Conservation (phyloP, 1,140 invertebrate genomes). For the Mactra quadrangularis region DNA sequence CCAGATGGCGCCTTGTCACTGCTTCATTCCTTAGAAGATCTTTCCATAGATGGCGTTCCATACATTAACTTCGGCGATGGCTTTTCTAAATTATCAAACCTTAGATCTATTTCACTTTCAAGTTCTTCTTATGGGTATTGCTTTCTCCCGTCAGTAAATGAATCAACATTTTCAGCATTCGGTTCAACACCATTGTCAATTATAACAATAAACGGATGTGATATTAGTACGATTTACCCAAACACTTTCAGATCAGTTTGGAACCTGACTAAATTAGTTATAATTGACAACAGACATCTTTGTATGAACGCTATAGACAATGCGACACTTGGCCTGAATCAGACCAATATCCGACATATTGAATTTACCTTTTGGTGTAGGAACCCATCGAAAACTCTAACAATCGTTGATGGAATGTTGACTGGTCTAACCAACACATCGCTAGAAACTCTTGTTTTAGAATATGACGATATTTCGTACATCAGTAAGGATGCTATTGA, state of each 20-base stretch:
- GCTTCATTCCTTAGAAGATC: neutral
- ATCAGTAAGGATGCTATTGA: neutral
- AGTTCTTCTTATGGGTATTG: neutral
- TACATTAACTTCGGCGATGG: neutral
- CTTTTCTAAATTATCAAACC: slow-evolving; percentile 7
- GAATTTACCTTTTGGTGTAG: slow-evolving; percentile 25
- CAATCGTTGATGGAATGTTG: neutral
- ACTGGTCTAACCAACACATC: slow-evolving; percentile 18
- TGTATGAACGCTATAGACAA: slow-evolving; percentile 20
- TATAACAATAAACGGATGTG: neutral
- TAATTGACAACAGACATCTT: neutral
- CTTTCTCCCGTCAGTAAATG: neutral
- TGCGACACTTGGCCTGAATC: slow-evolving; percentile 27
- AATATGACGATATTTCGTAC: neutral
- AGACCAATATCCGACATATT: slow-evolving; percentile 17
- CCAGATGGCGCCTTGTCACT: slow-evolving; percentile 9
- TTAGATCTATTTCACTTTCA: neutral
- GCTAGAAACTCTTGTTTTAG: neutral
- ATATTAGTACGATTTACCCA: neutral
- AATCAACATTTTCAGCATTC: neutral
- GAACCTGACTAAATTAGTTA: slow-evolving; percentile 13
- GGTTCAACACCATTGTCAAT: neutral
- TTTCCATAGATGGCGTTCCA: slow-evolving; percentile 2
- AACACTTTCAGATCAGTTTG: neutral
- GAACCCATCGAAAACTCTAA: neutral